Conservation (phyloP, 2,888 invertebrate genomes). For the Drosophila planitibia region DNA sequence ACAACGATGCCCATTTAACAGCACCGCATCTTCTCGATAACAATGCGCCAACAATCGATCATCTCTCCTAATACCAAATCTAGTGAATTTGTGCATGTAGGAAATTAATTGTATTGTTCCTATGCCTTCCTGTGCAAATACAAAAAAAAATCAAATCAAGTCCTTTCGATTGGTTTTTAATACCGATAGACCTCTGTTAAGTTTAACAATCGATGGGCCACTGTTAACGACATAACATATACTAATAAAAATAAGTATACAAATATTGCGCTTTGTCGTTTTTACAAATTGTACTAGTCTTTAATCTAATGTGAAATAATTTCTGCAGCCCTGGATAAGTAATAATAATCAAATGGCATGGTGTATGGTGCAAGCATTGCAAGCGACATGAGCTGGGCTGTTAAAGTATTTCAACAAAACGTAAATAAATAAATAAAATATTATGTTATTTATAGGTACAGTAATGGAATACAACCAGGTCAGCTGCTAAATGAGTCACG, state of each 20-base stretch:
- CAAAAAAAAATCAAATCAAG: constrained; percentile 22
- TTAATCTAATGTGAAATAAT: not conserved
- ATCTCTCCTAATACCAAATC: constrained; percentile 31
- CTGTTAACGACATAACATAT: no score
- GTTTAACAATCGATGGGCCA: no score
- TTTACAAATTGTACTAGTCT: not conserved
- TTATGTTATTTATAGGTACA: not conserved
- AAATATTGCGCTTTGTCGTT: not conserved
- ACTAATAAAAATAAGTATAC: not conserved
- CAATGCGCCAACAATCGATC: not conserved
- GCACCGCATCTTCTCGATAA: not conserved
- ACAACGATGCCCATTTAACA: constrained; percentile 41
- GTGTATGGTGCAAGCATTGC: not conserved
- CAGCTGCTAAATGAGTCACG: not conserved
- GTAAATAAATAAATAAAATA: not conserved
- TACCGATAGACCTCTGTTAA: not conserved
- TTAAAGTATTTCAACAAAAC: not conserved
- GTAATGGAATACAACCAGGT: no score
- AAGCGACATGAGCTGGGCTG: not conserved
- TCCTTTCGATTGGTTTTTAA: not conserved
- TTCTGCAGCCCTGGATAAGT: not conserved
- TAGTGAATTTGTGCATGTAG: constrained; percentile 53
- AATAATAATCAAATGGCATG: not conserved
- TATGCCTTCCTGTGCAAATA: constrained; percentile 47
- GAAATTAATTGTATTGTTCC: constrained; percentile 51